Conservation (phyloP, 30 jellyfish, hydroid and myxozoan species). For the Sanderia malayensis region DNA sequence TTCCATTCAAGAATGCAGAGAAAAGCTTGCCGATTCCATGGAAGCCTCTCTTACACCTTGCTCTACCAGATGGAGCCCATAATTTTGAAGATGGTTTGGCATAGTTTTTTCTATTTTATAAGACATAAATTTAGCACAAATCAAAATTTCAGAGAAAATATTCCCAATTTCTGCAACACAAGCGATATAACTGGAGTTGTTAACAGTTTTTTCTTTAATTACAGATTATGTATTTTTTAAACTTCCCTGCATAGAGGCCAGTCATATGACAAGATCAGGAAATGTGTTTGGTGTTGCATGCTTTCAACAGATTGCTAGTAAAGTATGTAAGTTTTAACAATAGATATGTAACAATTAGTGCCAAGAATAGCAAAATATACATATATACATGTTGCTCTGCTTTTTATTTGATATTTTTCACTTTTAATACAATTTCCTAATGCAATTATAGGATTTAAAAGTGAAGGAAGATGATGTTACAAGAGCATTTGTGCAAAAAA, state of each 20-base stretch:
- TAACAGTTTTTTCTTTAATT: too few relatives aligned
- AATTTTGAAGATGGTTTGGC: conserved; percentile 84
- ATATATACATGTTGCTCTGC: too few relatives aligned
- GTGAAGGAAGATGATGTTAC: conserved; percentile 81
- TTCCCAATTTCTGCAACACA: too few relatives aligned
- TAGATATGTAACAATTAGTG: too few relatives aligned
- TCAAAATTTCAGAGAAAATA: too few relatives aligned
- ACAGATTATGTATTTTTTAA: conserved; percentile 71
- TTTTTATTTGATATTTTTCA: too few relatives aligned
- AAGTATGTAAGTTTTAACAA: conserved; percentile 44
- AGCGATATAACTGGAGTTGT: too few relatives aligned
- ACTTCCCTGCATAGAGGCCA: conserved; percentile 58
- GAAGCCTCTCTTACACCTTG: conserved; percentile 69
- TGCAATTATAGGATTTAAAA: conserved; percentile 71
- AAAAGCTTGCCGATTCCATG: conserved; percentile 70
- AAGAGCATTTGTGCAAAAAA: conserved; percentile 89
- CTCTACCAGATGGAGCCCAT: conserved; percentile 97
- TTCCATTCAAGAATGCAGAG: conserved; percentile 19
- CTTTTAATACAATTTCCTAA: too few relatives aligned
- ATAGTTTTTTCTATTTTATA: too few relatives aligned
- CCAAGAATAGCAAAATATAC: too few relatives aligned
- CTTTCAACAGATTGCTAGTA: conserved; percentile 80
- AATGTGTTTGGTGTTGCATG: conserved; percentile 86
- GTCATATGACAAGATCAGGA: conserved; percentile 45
- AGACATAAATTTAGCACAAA: too few relatives aligned